A percentile compares a stretch with the other conserved stretches of the same genome.
These are phyloP conservation scores for Oncorhynchus keta DNA, from an alignment of 2,113 vertebrate genomes.

Conservation along the genomic window DNA sequence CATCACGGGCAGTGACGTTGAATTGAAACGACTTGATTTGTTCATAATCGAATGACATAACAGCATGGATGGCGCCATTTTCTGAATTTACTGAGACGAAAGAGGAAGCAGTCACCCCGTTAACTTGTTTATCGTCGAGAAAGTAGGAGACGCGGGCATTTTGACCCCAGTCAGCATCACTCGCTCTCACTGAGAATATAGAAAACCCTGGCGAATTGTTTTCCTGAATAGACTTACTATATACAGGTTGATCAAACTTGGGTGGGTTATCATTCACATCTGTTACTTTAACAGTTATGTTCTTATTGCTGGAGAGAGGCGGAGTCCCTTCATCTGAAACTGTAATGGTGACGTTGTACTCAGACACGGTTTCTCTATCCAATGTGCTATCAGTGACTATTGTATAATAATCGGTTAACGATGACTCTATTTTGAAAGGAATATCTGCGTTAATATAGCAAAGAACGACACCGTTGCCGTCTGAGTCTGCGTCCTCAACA, in stretches of 20 bases:
- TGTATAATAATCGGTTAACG: slow-evolving; percentile 43
- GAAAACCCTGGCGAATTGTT: slow-evolving; percentile 59
- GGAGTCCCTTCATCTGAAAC: slow-evolving; percentile 55
- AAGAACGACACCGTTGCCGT: slow-evolving; percentile 44
- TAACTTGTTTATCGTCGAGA: slow-evolving; percentile 5
- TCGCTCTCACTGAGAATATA: slow-evolving; percentile 25
- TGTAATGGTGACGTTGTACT: slow-evolving; percentile 61
- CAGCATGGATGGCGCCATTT: slow-evolving; percentile 35
- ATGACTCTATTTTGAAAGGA: slow-evolving; percentile 53
- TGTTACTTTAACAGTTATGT: slow-evolving; percentile 42
- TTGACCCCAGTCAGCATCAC: background rate
- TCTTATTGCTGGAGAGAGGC: slow-evolving; percentile 31
- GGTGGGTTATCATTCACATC: slow-evolving; percentile 70
- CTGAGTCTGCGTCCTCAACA: slow-evolving; percentile 53
- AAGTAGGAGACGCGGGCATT: slow-evolving; percentile 21
- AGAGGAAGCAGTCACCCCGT: slow-evolving; percentile 29
- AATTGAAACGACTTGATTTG: slow-evolving; percentile 46
- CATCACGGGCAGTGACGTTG: slow-evolving; percentile 43
- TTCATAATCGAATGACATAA: slow-evolving; percentile 53
- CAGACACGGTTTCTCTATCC: slow-evolving; percentile 41
- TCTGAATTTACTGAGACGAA: slow-evolving; percentile 49
- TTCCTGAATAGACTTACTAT: slow-evolving; percentile 42
- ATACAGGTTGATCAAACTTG: slow-evolving; percentile 34
- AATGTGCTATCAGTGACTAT: slow-evolving; percentile 35
- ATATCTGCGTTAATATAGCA: slow-evolving; percentile 41